phyloP scores from a whole-genome alignment of 2,113 vertebrate species.

The Crotalus horridus region DNA sequence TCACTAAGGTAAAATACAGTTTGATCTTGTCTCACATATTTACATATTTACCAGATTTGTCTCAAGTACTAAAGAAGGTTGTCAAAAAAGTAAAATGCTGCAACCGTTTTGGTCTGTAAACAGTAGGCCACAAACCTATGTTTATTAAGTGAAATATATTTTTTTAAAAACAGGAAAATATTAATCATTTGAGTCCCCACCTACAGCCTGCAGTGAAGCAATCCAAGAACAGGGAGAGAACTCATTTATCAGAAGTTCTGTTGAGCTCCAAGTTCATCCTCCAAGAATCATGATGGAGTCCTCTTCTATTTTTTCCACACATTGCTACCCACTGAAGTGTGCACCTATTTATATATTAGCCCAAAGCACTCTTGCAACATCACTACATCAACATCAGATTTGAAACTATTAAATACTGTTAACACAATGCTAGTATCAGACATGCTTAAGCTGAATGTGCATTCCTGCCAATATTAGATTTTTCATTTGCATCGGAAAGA shows the following conservation, averaged over 20 bases:
- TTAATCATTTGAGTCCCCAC: background rate
- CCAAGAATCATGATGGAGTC: background rate
- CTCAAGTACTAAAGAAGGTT: background rate
- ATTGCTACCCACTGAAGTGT: background rate
- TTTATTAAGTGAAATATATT: background rate
- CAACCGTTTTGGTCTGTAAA: background rate
- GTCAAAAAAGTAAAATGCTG: background rate
- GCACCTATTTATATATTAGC: background rate
- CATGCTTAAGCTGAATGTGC: background rate
- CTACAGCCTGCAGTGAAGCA: background rate
- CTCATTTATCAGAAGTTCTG: background rate
- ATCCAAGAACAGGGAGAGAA: background rate
- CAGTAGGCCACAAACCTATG: background rate
- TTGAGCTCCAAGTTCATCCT: background rate
- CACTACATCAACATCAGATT: background rate
- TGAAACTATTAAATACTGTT: background rate
- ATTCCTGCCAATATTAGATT: background rate
- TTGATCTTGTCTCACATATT: background rate
- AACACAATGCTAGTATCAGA: background rate
- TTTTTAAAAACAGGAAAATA: background rate
- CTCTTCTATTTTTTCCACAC: background rate
- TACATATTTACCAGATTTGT: background rate
- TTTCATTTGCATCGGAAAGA: background rate
- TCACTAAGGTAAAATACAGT: background rate
- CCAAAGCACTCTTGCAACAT: background rate